Percentiles rank a stretch among this genome's conserved stretches.
Evolutionary conservation across 1,140 invertebrate genomes (phyloP).

Genomic region (Nomia melanderi): DNA sequence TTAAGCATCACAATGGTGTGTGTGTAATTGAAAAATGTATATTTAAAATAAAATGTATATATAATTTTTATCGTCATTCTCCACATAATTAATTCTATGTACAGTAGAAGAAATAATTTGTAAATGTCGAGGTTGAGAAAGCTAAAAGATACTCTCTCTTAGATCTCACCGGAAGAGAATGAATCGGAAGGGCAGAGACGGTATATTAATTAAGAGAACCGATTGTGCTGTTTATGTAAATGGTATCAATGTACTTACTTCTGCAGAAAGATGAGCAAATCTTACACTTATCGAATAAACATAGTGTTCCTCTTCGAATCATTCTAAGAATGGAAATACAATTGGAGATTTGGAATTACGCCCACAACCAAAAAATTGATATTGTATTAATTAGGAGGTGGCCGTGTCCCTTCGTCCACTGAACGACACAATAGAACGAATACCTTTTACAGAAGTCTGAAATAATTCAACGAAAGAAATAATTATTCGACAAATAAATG

Average conservation of each 20-base stretch:
- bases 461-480: conserved; percentile 71
- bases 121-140: conserved; percentile 13
- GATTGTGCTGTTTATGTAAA: conserved; percentile 3
- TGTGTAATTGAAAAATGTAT: conserved; percentile 12
- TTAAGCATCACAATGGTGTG: not conserved
- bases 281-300: not conserved
- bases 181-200: not conserved
- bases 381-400: conserved; percentile 72
- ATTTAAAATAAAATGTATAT: conserved; percentile 23
- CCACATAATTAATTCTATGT: not conserved
- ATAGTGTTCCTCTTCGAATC: not conserved
- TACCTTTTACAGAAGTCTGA: conserved; percentile 93
- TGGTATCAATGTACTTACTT: conserved; percentile 17
- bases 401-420: conserved; percentile 86
- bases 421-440: conserved; percentile 92
- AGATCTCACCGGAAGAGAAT: not conserved
- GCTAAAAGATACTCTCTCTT: conserved; percentile 17
- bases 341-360: not conserved
- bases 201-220: conserved; percentile 13
- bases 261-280: not conserved
- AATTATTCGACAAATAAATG: conserved; percentile 9
- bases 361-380: conserved; percentile 14
- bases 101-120: conserved; percentile 19
- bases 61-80: not conserved
- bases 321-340: not conserved